These are phyloP conservation scores for Campopleginae sp. DNA, from an alignment of 2,888 invertebrate genomes.

Conservation along the genomic window DNA sequence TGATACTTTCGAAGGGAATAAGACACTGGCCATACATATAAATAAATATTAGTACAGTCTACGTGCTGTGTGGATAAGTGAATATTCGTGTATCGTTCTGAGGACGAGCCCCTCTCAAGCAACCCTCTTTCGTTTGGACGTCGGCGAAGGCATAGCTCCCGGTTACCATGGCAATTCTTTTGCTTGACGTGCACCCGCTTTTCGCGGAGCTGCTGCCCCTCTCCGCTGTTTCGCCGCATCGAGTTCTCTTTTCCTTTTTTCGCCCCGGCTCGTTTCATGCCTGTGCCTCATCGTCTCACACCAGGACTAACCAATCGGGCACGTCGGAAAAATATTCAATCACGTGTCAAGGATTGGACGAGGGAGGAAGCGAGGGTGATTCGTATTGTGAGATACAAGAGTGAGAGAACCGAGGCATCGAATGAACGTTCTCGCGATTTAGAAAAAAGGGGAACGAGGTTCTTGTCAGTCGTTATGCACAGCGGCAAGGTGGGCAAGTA, in stretches of 20 bases:
- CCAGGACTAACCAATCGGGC: constrained; percentile 83
- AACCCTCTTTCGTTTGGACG: constrained; percentile 65
- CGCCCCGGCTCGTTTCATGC: constrained; percentile 39
- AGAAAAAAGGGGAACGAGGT: constrained; percentile 67
- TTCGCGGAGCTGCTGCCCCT: constrained; percentile 45
- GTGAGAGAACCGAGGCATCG: constrained; percentile 15
- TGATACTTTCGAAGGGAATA: background rate
- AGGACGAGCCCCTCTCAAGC: constrained; percentile 67
- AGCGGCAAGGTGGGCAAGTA: constrained; percentile 47
- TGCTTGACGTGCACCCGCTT: constrained; percentile 81
- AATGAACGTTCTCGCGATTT: constrained; percentile 31
- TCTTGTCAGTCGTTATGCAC: constrained; percentile 45
- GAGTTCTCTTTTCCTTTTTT: constrained; percentile 58
- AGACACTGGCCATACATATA: background rate
- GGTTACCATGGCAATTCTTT: constrained; percentile 84
- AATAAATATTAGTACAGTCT: background rate
- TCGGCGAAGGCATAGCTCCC: constrained; percentile 72
- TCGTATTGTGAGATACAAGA: constrained; percentile 50
- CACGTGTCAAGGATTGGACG: constrained; percentile 82
- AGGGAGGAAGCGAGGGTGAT: constrained; percentile 69
- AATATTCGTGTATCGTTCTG: constrained; percentile 59
- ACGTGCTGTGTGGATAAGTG: constrained; percentile 24
- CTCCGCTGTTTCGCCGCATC: constrained; percentile 46
- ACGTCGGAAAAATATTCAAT: constrained; percentile 84
- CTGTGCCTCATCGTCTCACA: constrained; percentile 74